These are phyloP conservation scores for Achlya flavicornis DNA, from an alignment of 2,888 invertebrate genomes.

Conservation along the genomic window DNA sequence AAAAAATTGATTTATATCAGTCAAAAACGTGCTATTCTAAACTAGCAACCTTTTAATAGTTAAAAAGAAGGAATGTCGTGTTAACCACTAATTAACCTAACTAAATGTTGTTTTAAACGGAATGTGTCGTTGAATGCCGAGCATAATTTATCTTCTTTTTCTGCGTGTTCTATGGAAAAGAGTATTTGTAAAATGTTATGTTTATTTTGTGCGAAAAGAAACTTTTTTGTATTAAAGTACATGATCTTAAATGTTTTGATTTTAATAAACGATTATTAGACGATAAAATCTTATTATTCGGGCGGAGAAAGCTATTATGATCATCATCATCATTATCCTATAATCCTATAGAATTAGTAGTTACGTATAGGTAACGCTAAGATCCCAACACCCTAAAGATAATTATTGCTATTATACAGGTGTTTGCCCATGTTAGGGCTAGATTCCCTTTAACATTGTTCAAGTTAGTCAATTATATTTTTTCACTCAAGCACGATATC, in stretches of 20 bases:
- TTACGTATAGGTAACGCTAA: too few species aligned
- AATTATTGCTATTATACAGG: too few species aligned
- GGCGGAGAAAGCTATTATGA: too few species aligned
- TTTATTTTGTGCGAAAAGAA: neutral
- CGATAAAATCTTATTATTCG: too few species aligned
- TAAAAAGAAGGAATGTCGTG: slow-evolving; percentile 48
- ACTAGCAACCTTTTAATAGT: slow-evolving; percentile 29
- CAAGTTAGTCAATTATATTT: too few species aligned
- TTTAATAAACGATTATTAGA: neutral
- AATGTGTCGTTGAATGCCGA: slow-evolving; percentile 57
- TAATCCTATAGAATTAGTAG: too few species aligned
- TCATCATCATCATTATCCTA: too few species aligned
- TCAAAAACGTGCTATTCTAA: slow-evolving; percentile 51
- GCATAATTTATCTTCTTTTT: slow-evolving; percentile 44
- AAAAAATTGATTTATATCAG: slow-evolving; percentile 75
- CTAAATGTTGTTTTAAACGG: slow-evolving; percentile 53
- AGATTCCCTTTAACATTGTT: too few species aligned
- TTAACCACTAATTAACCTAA: slow-evolving; percentile 74
- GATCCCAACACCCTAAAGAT: too few species aligned
- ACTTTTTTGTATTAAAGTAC: neutral
- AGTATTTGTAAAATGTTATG: slow-evolving; percentile 16
- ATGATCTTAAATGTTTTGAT: neutral
- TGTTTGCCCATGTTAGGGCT: too few species aligned
- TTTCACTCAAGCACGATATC: too few species aligned
- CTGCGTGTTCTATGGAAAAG: slow-evolving; percentile 24